These are phyloP conservation scores for Phoebastria nigripes DNA, from an alignment of 2,797 vertebrate genomes.

Conservation along the genomic window DNA sequence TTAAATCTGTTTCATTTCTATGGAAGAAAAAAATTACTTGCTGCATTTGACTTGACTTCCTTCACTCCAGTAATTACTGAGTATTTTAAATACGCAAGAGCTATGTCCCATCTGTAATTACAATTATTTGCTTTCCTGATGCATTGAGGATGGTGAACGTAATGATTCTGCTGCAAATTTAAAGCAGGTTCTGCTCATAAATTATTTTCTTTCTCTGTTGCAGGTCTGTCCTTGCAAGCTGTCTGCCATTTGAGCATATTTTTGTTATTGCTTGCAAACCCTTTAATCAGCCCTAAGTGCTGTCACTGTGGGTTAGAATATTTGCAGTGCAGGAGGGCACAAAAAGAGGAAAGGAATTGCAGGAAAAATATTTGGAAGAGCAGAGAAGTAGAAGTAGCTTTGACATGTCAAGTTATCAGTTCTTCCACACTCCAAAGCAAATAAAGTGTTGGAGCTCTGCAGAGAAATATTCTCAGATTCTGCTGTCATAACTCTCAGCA, in stretches of 20 bases:
- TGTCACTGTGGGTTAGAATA: background rate
- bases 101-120: background rate
- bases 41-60: background rate
- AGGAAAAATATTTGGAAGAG: background rate
- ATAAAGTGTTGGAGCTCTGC: background rate
- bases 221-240: background rate
- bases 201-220: background rate
- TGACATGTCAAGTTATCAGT: background rate
- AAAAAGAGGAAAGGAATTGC: background rate
- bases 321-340: background rate
- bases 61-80: background rate
- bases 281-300: background rate
- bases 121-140: background rate
- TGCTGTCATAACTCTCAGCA: background rate
- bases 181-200: slow-evolving; percentile 29
- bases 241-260: slow-evolving; percentile 10
- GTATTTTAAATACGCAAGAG: background rate
- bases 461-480: background rate
- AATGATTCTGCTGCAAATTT: slow-evolving; percentile 14
- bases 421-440: background rate
- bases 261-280: slow-evolving; percentile 30
- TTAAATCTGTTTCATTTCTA: background rate
- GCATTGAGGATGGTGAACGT: background rate
- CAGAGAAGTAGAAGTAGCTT: background rate
- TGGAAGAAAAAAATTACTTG: background rate